A percentile compares a stretch with the other conserved stretches of the same genome.
Evolutionary conservation across 2,888 invertebrate genomes (phyloP).

Genomic region (Andrena flavipes): DNA sequence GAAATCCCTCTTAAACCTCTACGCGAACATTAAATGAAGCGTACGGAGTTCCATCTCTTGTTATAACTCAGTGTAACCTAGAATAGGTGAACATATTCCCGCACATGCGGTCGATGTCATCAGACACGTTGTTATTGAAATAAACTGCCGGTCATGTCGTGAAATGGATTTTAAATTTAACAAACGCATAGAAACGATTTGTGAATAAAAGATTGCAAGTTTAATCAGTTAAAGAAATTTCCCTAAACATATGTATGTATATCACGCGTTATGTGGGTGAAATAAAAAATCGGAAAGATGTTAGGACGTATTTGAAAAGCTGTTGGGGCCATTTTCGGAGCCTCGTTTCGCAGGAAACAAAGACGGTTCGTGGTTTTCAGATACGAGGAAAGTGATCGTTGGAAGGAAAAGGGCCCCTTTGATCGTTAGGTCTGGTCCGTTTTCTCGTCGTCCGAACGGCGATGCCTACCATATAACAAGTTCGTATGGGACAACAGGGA

Average conservation of each 20-base stretch:
- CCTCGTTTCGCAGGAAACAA: conserved; percentile 35
- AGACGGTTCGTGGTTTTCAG: conserved; percentile 40
- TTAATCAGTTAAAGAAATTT: no score
- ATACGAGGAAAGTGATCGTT: conserved; percentile 27
- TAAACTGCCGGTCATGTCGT: no score
- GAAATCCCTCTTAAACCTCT: conserved; percentile 39
- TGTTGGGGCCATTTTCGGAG: conserved; percentile 18
- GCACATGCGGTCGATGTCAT: no score
- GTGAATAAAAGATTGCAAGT: no score
- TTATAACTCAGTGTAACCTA: conserved; percentile 21
- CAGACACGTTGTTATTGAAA: no score
- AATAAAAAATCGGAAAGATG: neutral
- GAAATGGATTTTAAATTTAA: no score
- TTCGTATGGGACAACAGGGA: conserved; percentile 34
- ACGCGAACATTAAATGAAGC: conserved; percentile 48
- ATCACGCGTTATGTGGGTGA: neutral
- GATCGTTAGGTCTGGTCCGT: conserved; percentile 47
- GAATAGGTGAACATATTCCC: no score
- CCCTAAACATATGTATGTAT: no score
- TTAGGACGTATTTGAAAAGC: conserved; percentile 16
- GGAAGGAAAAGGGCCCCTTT: conserved; percentile 9
- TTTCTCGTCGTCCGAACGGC: conserved; percentile 43
- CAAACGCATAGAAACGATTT: no score
- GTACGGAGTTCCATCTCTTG: conserved; percentile 25
- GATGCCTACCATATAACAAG: conserved; percentile 32